Evolutionary conservation across 2,797 vertebrate species (phyloP).

Genomic region (Acrossocheilus fasciatus): DNA sequence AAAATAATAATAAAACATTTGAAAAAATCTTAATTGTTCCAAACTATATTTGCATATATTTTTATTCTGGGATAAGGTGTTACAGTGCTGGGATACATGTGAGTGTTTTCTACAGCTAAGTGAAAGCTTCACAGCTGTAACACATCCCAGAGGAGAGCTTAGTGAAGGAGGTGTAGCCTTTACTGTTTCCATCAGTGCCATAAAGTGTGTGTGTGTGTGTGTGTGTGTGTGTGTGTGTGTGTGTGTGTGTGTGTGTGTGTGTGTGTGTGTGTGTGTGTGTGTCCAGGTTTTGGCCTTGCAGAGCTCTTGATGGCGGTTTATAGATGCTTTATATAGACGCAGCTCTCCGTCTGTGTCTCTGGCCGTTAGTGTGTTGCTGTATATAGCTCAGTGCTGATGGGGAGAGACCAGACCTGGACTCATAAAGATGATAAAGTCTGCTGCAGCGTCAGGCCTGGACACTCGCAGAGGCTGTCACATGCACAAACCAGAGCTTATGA

Average conservation of each 20-base stretch:
- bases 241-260: background rate
- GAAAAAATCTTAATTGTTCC: background rate
- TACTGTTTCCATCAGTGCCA: slow-evolving; percentile 10
- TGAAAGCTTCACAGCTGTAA: slow-evolving; percentile 19
- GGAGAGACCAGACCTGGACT: slow-evolving; percentile 47
- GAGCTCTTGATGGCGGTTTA: slow-evolving; percentile 32
- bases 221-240: slow-evolving; percentile 27
- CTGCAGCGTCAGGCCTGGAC: slow-evolving; percentile 17
- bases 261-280: slow-evolving; percentile 25
- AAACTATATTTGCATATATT: background rate
- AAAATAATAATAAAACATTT: background rate
- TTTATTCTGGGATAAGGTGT: background rate
- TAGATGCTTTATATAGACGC: slow-evolving; percentile 35
- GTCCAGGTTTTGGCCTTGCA: background rate
- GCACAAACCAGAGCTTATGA: background rate
- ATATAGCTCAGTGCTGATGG: slow-evolving; percentile 36
- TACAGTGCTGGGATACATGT: background rate
- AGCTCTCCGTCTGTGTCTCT: slow-evolving; percentile 21
- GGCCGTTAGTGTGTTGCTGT: slow-evolving; percentile 16
- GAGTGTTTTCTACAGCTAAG: slow-evolving; percentile 3
- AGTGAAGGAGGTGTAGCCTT: slow-evolving; percentile 7
- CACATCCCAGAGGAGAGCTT: slow-evolving; percentile 19
- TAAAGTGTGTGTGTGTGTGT: slow-evolving; percentile 34
- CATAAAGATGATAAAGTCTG: slow-evolving; percentile 55
- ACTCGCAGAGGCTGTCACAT: background rate